Percentiles rank a stretch among this genome's conserved stretches.
phyloP scores from a whole-genome alignment of 2,888 invertebrate genomes.

The Busseola fusca region DNA sequence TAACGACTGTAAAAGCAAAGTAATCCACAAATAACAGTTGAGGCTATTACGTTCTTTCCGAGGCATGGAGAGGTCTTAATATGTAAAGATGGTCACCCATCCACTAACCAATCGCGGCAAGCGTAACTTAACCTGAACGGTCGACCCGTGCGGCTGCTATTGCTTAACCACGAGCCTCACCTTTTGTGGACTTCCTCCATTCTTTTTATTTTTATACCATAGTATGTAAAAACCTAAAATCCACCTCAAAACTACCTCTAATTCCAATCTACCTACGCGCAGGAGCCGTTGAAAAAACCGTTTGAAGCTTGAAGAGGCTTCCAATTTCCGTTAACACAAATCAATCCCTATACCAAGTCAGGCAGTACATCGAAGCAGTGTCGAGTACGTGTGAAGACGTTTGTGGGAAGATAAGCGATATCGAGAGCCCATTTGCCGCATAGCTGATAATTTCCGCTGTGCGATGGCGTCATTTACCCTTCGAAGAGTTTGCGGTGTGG shows the following conservation, averaged over 20 bases:
- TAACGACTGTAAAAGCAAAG: no score
- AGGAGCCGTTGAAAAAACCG: slow-evolving; percentile 21
- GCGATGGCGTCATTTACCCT: slow-evolving; percentile 81
- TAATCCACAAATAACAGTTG: no score
- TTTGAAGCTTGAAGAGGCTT: slow-evolving; percentile 31
- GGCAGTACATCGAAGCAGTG: slow-evolving; percentile 38
- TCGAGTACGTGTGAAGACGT: slow-evolving; percentile 63
- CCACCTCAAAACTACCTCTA: not conserved
- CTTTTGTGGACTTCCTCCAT: no score
- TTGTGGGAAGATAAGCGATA: slow-evolving; percentile 79
- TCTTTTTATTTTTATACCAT: not conserved
- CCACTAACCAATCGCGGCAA: no score
- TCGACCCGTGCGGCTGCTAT: no score
- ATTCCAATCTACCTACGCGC: slow-evolving; percentile 15
- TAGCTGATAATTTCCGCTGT: slow-evolving; percentile 82
- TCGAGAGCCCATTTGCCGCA: slow-evolving; percentile 79
- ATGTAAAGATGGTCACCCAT: no score
- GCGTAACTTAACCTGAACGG: no score
- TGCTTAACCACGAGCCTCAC: no score
- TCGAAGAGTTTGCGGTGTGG: slow-evolving; percentile 70
- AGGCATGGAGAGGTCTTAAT: no score
- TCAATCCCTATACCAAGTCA: slow-evolving; percentile 42
- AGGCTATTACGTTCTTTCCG: no score
- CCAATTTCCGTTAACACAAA: slow-evolving; percentile 54
- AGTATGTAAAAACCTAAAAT: not conserved